Conservation (phyloP, 2,797 vertebrate genomes). For the Xiphorhynchus erythropygius region DNA sequence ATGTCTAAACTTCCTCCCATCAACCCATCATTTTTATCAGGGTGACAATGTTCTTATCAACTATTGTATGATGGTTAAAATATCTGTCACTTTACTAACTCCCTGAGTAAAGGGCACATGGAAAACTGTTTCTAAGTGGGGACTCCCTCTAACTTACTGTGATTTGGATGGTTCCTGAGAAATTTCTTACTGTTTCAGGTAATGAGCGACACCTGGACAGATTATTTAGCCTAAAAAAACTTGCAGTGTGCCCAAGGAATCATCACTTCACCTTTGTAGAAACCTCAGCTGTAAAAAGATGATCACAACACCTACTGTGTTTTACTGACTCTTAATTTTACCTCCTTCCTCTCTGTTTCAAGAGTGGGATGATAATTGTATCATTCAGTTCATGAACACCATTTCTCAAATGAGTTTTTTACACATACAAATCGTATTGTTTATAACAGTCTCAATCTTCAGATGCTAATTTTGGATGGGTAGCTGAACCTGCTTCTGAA, state of each 20-base stretch:
- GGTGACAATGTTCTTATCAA: not conserved
- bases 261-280: fast-evolving
- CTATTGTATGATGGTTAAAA: not conserved
- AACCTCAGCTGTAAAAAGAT: not conserved
- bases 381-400: not conserved
- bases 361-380: fast-evolving
- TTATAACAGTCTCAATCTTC: not conserved
- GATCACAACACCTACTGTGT: not conserved
- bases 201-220: not conserved
- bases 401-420: not conserved
- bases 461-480: not conserved
- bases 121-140: not conserved
- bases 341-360: not conserved
- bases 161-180: not conserved
- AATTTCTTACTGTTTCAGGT: not conserved
- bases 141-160: not conserved
- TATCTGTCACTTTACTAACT: not conserved
- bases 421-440: not conserved
- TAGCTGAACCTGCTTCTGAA: not conserved
- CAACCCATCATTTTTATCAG: not conserved
- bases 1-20: not conserved
- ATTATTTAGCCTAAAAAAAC: not conserved
- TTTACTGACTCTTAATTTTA: not conserved
- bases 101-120: not conserved
- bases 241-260: not conserved